Evolutionary conservation across 2,113 vertebrate species (phyloP).

Genomic region (Sebastes schlegelii): DNA sequence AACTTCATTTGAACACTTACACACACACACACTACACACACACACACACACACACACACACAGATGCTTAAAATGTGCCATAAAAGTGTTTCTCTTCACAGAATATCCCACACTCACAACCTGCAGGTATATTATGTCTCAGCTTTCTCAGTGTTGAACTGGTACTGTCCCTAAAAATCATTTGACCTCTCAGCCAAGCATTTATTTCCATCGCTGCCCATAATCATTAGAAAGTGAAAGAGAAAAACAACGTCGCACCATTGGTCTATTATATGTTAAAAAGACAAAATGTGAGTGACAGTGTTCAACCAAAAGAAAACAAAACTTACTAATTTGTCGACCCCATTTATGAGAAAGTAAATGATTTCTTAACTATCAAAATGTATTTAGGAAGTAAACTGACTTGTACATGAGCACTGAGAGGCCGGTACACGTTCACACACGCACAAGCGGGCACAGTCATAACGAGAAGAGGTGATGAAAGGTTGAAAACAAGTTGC

Average conservation of each 20-base stretch:
- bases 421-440: not conserved
- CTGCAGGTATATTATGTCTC: not conserved
- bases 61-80: not conserved
- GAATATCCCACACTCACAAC: not conserved
- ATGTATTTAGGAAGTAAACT: not conserved
- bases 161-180: conserved; percentile 16
- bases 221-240: not conserved
- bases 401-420: not conserved
- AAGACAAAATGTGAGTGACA: not conserved
- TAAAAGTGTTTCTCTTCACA: not conserved
- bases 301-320: not conserved
- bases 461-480: not conserved
- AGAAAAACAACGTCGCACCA: not conserved
- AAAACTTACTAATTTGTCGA: not conserved
- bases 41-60: not conserved
- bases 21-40: not conserved
- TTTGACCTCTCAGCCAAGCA: not conserved
- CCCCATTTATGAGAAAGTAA: not conserved
- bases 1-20: not conserved
- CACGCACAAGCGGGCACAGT: not conserved
- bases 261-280: not conserved
- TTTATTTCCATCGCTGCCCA: not conserved
- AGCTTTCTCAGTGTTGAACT: not conserved
- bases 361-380: not conserved
- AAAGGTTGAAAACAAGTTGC: conserved; percentile 27